Base-by-base conservation (phyloP, 2,797 vertebrate genomes). In the Urosaurus nigricauda region DNA sequence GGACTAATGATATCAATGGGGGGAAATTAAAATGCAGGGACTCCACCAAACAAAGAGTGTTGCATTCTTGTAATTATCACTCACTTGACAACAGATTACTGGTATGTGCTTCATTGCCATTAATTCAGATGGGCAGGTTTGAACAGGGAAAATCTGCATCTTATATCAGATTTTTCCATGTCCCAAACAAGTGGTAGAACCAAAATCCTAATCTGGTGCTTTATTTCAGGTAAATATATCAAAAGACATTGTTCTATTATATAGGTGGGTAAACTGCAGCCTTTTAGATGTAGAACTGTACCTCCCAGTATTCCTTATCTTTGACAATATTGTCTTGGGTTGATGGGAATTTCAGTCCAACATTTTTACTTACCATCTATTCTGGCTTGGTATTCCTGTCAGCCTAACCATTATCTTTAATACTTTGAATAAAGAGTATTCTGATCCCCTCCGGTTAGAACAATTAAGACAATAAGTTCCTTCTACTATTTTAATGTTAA, bases 21-120 rank as follows among this genome's bases (percentile, higher is more conserved):
- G 70, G 51, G 68, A 29, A 68, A 85, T 63, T 84, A 73, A 78
- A 87, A 56, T 70, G 90, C 29, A 86, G 3, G 47, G 12, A 13
- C 29, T 56, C 68, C 8, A 2, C 87, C 17, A 47, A 89, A 37
- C 71, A 63, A 93, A 92, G 6, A 43, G 47, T 7, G 29, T 9
- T 80, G 51, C 2, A 0, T 0, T 19, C 29, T 9, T 13, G 53
- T 40, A 78, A 60, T 26, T 79, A 16, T 85, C 82, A 2, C 17
- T 75, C 1, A 0, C 29, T 84, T 24, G 1, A 53, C 26, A 40
- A 26, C 2, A 13, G 65, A 68, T 26, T 40, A 24, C 43, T 78
- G n/a, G 12, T 70, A 40, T 29, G n/a, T 6, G 40, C 73, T 82
- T 81, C 0, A 16, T 73, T n/a, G 19, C 4, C 8, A 68, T 77